These are phyloP conservation scores for Leistus spinibarbis DNA, from an alignment of 2,888 invertebrate genomes.

Conservation along the genomic window DNA sequence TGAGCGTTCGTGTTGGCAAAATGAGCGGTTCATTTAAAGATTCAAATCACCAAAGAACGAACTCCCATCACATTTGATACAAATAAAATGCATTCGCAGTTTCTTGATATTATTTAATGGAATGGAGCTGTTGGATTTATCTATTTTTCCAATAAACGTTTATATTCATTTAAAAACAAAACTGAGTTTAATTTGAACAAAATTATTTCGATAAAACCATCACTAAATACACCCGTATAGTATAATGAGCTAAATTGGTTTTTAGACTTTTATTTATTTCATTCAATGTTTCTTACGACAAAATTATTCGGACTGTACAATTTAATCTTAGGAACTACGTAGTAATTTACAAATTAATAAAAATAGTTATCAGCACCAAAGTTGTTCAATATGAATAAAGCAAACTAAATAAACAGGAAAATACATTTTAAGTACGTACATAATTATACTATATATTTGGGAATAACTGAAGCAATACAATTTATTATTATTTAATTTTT, in stretches of 20 bases:
- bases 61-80: background rate
- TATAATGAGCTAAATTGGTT: background rate
- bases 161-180: background rate
- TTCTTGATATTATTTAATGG: background rate
- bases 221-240: background rate
- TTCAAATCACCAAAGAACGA: background rate
- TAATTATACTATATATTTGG: background rate
- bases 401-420: background rate
- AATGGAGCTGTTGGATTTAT: background rate
- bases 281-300: background rate
- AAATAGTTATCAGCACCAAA: background rate
- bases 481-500: background rate
- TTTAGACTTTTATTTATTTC: background rate
- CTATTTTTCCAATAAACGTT: background rate
- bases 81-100: background rate
- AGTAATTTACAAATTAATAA: background rate
- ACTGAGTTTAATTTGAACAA: background rate
- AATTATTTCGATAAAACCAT: background rate
- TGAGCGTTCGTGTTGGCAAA: background rate
- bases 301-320: background rate
- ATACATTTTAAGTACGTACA: background rate
- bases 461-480: background rate
- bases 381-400: background rate
- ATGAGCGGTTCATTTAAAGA: background rate
- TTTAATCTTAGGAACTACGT: background rate